Base-by-base conservation (phyloP, 2,888 invertebrate genomes). In the Drosophila limbata region DNA sequence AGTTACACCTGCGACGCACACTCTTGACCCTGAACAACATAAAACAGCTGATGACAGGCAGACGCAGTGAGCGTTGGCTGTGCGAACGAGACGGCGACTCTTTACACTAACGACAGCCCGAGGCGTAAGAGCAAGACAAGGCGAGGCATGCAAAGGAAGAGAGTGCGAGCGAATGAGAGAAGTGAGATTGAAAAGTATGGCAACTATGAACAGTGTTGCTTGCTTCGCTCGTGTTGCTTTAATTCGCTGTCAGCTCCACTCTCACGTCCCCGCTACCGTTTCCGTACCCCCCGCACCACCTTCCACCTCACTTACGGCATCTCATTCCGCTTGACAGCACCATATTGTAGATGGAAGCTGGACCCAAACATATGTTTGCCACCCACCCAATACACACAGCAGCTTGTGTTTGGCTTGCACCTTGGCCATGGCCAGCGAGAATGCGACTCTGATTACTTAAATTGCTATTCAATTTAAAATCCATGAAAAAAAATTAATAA, bases 11-110 rank as follows among this genome's bases (percentile, higher is more conserved):
- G 77, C 83, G 61, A 71, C 69, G 57, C 64, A 68, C 69, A 78
- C 82, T 78, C 88, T 89, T 84, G 89, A 84, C 84, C 84, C 84
- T 84, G 89, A 84, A 89, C 85, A 87, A 87, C 85, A 84, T 84
- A 76, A 88, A 84, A 84, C 84, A 84, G 84, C 89, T 84, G 84
- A 84, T 89, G 88, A 73, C 84, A 77, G 89, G 78, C 65, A 67
- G 61, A 57, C 40, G 33, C 17, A 44, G 25, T 17, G 33, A 59
- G 11, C n/a, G 40, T 13, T 47, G 42, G 17, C n/a, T 33, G 75
- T 45, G 75, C 50, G 61, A 78, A 35, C 44, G 69, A 59, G 60
- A 68, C 45, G 39, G 66, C 67, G n/a, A 19, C 33, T 42, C n/a
- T n/a, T 31, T 4, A 39, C 50, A 19, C 17, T 33, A 42, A 39